Evolutionary conservation across 53 echinoderm and acorn worm genomes (phyloP).

Genomic region (Echinometra lucunter): DNA sequence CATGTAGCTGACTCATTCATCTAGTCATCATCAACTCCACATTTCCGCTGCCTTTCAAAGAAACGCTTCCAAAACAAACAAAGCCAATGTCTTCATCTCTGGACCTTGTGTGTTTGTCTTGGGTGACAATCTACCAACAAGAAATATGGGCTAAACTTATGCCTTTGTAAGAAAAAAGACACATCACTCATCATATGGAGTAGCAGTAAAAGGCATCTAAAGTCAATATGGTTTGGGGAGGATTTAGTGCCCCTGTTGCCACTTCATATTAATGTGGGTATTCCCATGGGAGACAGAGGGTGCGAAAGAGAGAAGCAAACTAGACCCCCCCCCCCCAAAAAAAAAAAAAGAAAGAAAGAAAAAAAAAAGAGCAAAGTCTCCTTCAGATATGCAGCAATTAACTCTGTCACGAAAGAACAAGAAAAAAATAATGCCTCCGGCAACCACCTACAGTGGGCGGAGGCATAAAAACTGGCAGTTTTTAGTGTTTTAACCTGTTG

Average conservation of each 20-base stretch:
- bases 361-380: background rate
- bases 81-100: background rate
- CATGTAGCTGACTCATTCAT: constrained; percentile 25
- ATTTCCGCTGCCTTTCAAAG: background rate
- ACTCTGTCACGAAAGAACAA: too few species aligned
- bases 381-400: too few species aligned
- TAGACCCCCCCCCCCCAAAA: too few species aligned
- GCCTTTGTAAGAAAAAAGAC: constrained; percentile 6
- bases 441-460: too few species aligned
- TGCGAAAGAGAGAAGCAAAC: background rate
- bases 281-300: background rate
- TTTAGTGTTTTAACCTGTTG: too few species aligned
- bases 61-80: constrained; percentile 26
- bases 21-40: background rate
- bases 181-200: background rate
- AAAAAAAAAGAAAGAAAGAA: background rate
- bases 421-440: too few species aligned
- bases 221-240: background rate
- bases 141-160: background rate
- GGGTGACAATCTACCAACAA: constrained; percentile 10
- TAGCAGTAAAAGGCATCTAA: background rate
- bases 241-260: background rate
- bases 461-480: too few species aligned
- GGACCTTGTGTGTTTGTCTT: background rate
- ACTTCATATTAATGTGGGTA: background rate